Base-by-base conservation (phyloP, 2,888 invertebrate genomes). In the Harmothoe impar region DNA sequence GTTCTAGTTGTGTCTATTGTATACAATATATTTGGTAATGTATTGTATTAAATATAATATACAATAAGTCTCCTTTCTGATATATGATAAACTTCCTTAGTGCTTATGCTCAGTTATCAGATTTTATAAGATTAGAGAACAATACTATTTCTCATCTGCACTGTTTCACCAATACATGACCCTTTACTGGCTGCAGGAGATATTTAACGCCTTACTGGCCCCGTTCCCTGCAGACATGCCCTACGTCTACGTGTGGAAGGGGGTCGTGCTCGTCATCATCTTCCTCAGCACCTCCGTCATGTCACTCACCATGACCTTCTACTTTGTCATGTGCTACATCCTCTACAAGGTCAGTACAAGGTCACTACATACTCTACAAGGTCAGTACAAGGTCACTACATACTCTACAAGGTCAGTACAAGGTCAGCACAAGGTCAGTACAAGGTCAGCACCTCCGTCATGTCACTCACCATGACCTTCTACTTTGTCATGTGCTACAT, bases 271-370 rank as follows among this genome's bases (percentile, higher is more conserved):
- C 17, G 12, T 56, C 0, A 25, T 89, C 23, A 31, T 68, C 7
- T 68, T 89, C 25, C 12, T 89, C 62, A n/a, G 89, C 35, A 68
- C n/a, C 0, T 31, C 31, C n/a, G 33, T 89, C 35, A 3, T 56
- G 20, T 68, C 62, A 20, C 62, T 89, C 68, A 89, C 62, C 68
- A 89, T 68, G 68, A 23, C 62, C 5, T 89, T 89, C 89, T 89
- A 68, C 89, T 68, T 89, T 33, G 43, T 89, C 68, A 89, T 89
- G 62, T 89, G 89, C 68, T 89, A 89, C 68, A 68, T 89, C 23
- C 89, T 89, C 31, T 89, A 68, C 68, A 89, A 89, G 86, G 86
- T 86, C 1, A 68, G 86, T 77, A 10, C 0, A 77, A 43, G 43
- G 43, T 43, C 3, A 43, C 31, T 88, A 88, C 56, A 56, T 88